phyloP scores from a whole-genome alignment of 2,888 invertebrate species.

The Laothoe populi region DNA sequence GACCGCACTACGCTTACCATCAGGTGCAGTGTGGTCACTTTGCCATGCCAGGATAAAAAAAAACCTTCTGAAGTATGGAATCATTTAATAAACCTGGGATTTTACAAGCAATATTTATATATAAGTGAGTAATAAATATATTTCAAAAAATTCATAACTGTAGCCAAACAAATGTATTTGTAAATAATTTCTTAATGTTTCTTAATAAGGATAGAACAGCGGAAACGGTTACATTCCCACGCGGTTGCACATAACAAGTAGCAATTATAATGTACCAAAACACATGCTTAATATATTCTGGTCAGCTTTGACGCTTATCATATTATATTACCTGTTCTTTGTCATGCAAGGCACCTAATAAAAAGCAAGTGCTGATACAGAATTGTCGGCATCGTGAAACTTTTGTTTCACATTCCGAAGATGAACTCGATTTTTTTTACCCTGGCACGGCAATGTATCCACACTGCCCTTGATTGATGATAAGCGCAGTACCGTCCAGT shows the following conservation, averaged over 20 bases:
- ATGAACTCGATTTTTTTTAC: no score
- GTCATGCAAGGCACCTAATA: conserved; percentile 43
- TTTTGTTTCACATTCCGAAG: no score
- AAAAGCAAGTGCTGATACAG: neutral
- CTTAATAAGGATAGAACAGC: conserved; percentile 29
- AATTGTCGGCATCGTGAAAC: conserved; percentile 3
- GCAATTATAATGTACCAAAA: conserved; percentile 34
- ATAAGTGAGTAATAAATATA: neutral
- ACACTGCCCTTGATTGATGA: no score
- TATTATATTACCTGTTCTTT: conserved; percentile 47
- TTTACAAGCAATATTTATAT: no score
- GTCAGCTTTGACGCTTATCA: conserved; percentile 46
- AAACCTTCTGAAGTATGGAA: no score
- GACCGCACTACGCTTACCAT: no score
- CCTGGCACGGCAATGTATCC: no score
- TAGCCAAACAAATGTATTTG: neutral
- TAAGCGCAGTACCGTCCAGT: no score
- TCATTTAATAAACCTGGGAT: no score
- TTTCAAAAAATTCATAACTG: neutral
- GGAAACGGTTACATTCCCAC: conserved; percentile 46
- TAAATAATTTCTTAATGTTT: conserved; percentile 1
- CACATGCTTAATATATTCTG: conserved; percentile 50
- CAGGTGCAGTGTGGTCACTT: no score
- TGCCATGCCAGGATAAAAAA: no score
- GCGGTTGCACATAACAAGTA: conserved; percentile 37